Conservation (phyloP, 92 coral and sea anemone genomes). For the Actinostola sp. region DNA sequence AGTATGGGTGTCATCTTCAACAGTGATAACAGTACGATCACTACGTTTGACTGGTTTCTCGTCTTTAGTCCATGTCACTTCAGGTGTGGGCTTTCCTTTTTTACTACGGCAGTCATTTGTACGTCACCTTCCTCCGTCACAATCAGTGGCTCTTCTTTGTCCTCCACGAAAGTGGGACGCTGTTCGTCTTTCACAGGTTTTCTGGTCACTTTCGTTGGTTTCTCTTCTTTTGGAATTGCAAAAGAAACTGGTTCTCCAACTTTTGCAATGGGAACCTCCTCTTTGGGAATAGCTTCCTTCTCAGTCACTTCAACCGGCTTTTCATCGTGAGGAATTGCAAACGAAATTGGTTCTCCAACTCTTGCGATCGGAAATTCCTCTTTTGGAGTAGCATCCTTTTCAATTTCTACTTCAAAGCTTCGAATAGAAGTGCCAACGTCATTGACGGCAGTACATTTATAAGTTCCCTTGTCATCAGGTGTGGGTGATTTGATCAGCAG, state of each 20-base stretch:
- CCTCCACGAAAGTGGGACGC: conserved; percentile 28
- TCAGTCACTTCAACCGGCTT: conserved; percentile 33
- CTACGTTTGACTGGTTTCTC: conserved; percentile 31
- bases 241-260: too few species aligned
- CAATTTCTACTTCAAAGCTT: conserved; percentile 27
- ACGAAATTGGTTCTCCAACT: conserved; percentile 31
- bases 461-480: conserved; percentile 46
- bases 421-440: conserved; percentile 6
- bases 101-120: conserved; percentile 57
- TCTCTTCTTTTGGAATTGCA: too few species aligned
- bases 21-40: conserved; percentile 17
- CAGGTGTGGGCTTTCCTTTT: conserved; percentile 54
- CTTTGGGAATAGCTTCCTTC: too few species aligned
- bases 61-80: conserved; percentile 52
- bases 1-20: conserved; percentile 32
- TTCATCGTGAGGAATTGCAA: conserved; percentile 33
- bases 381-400: too few species aligned
- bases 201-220: too few species aligned
- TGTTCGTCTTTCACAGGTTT: background rate
- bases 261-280: too few species aligned
- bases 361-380: conserved; percentile 24
- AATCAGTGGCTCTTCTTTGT: conserved; percentile 49
- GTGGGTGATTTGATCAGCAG: conserved; percentile 50
- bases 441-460: conserved; percentile 43
- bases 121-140: conserved; percentile 75